Base-by-base conservation (phyloP, 2,888 invertebrate genomes). In the Chrysotoxum bicinctum region DNA sequence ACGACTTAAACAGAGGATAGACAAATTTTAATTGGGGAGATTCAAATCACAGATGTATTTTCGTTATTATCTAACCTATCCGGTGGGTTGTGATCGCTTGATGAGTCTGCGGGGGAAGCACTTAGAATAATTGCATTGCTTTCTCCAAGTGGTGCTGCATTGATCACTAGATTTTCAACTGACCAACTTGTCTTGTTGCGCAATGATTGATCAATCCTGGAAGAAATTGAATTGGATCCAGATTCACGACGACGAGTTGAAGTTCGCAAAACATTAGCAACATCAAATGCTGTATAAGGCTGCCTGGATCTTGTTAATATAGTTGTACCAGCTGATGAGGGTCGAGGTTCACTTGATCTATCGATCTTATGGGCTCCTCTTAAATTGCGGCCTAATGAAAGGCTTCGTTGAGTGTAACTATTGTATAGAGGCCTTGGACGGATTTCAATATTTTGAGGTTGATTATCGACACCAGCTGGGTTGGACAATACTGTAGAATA, bases 21-120 rank as follows among this genome's bases (percentile, higher is more conserved):
- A 73, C 76, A 76, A 72, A 72, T 50, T 50, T 50, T 50, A 23
- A 50, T 26, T 1, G 48, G 72, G 50, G 32, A 45, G 14, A 77
- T 75, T 90, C 89, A 91, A 89, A 91, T 91, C 90, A 90, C 91
- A 90, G 91, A 91, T 89, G 91, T 90, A 89, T 87, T 88, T 81
- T 90, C 91, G 76, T 87, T 85, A 78, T 80, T 80, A 87, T 87
- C 70, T 75, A 81, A 79, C 50, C 75, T 82, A 76, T 81, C 85
- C 68, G 78, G 78, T 81, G 73, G 78, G 83, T 76, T 62, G 21
- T 74, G 52, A 76, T 70, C 50, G 72, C 64, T 40, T 69, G 35
- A 70, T 54, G 72, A 69, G 54, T 70, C 48, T n/a, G 40, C 40
- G 4, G 84, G 62, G 77, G 77, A 83, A 84, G 77, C 70, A 54